Conservation (phyloP, 1,140 invertebrate genomes). For the Yoshiicerus persimilis region DNA sequence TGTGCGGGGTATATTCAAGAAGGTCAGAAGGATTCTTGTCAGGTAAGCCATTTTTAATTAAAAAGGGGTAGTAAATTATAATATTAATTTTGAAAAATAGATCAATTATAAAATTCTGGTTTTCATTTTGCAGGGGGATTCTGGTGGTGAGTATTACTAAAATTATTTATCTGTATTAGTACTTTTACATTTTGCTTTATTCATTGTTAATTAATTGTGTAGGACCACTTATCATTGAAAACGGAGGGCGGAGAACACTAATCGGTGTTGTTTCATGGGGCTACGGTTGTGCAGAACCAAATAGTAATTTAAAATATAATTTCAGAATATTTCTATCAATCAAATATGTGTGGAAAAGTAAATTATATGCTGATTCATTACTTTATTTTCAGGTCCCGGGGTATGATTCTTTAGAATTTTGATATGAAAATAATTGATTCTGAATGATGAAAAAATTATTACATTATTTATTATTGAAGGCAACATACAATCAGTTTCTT, state of each 20-base stretch:
- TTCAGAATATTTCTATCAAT: not conserved
- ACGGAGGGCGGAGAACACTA: conserved; percentile 36
- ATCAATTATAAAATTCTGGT: not conserved
- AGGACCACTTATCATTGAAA: conserved; percentile 30
- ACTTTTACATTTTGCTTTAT: not conserved
- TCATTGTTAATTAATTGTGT: not conserved
- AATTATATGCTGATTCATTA: not conserved
- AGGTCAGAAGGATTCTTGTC: conserved; percentile 79
- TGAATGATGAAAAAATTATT: too few species aligned
- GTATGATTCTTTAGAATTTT: not conserved
- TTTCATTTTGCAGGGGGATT: conserved; percentile 19
- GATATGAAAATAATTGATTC: too few species aligned
- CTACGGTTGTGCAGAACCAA: conserved; percentile 55
- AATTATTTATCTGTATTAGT: not conserved
- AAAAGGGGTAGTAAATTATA: not conserved
- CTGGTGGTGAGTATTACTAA: not conserved
- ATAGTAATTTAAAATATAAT: too few species aligned
- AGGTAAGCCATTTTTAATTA: conserved; percentile 53
- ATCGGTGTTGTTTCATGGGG: conserved; percentile 51
- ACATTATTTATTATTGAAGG: too few species aligned
- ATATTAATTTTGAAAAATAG: not conserved
- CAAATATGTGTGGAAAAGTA: too few species aligned
- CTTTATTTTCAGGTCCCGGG: not conserved
- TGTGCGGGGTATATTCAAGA: conserved; percentile 75
- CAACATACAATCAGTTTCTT: not conserved